Base-by-base conservation (phyloP, 2,888 invertebrate genomes). In the Caenorhabditis sinica region DNA sequence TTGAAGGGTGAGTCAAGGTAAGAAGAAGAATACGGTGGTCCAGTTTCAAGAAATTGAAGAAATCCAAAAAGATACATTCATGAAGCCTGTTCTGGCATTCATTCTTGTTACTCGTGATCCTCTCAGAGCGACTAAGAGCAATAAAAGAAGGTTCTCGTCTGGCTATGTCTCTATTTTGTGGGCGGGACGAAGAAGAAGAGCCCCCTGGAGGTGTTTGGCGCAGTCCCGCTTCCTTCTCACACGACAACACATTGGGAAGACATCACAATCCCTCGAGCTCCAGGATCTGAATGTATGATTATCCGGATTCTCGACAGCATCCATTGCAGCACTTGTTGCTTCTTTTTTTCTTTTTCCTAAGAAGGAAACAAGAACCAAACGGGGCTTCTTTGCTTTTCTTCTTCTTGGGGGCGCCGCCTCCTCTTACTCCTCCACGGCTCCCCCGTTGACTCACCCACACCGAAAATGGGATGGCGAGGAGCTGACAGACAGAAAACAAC, bases 251-350 rank as follows among this genome's bases (percentile, higher is more conserved):
- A 51, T 51, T 28, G 3, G 6, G 15, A 36, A 36, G 63, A 49
- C 23, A 23, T 6, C 49, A 4, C 33, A 49, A 13, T 36, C 30
- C 20, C 49, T 13, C 13, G 43, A 73, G 49, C 58, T 49, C 15
- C 61, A 33, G 33, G 63, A 73, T 63, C 61, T 61, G 43, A 63
- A 61, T 51, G 51, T 63, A 63, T 73, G 43, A 73, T 73, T 73
- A 73, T 73, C 61, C 61, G 25, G 72, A 73, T 61, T 49, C 36
- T 23, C 20, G 11, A 33, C 33, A 15, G 43, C 61, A 11, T n/a
- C n/a, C n/a, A n/a, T n/a, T n/a, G 28, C 53, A n/a, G 28, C 65
- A 43, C 45, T 4, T 9, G 49, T 5, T 20, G 5, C 17, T 33
- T 30, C 33, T n/a, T 20, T 30, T 45, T 9, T 45, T 28, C 53